Evolutionary conservation across 2,113 vertebrate genomes (phyloP).

Genomic region (Heterotilapia buettikoferi): DNA sequence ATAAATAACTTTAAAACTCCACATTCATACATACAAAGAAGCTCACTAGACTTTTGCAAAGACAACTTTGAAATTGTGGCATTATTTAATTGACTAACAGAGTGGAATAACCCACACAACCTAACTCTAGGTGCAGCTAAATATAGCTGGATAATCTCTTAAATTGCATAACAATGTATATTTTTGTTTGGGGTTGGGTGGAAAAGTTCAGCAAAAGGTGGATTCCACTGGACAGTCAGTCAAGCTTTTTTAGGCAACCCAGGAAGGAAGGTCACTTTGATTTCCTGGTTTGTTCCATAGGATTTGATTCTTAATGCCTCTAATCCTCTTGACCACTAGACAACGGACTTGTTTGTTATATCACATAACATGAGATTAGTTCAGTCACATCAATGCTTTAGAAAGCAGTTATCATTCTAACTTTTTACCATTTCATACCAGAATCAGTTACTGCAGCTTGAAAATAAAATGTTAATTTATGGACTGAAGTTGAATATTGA

Average conservation of each 20-base stretch:
- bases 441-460: neutral
- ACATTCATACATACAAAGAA: neutral
- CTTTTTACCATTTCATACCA: neutral
- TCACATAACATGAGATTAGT: neutral
- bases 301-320: neutral
- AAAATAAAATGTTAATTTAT: neutral
- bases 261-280: neutral
- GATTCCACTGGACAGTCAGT: neutral
- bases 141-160: neutral
- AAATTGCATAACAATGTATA: neutral
- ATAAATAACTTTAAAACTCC: neutral
- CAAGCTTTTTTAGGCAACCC: neutral
- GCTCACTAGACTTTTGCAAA: neutral
- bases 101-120: neutral
- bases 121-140: neutral
- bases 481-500: neutral
- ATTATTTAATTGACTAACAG: neutral
- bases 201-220: neutral
- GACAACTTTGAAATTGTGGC: neutral
- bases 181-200: neutral
- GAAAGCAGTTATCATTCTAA: neutral
- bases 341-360: neutral
- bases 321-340: slow-evolving; percentile 25
- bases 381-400: neutral
- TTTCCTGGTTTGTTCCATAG: neutral